phyloP scores from a whole-genome alignment of 2,888 invertebrate species.

The Trachelus troglodyta region DNA sequence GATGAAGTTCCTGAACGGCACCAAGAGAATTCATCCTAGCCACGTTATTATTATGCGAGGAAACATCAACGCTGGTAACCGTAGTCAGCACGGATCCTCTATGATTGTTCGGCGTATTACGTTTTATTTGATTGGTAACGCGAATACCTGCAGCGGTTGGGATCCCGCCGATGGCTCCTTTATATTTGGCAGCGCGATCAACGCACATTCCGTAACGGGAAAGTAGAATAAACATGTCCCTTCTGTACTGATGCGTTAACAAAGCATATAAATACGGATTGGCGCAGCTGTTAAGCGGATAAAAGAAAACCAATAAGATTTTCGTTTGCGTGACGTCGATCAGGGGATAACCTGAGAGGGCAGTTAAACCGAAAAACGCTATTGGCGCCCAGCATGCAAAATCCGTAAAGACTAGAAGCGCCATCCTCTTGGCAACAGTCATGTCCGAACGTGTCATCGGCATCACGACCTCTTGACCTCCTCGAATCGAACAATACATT shows the following conservation, averaged over 20 bases:
- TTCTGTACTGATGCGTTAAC: conserved; percentile 74
- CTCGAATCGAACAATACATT: conserved; percentile 72
- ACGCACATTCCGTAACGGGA: conserved; percentile 67
- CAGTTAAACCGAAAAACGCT: conserved; percentile 75
- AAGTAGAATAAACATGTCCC: conserved; percentile 71
- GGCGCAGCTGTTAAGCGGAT: conserved; percentile 77
- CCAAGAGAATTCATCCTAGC: conserved; percentile 48
- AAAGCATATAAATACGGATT: conserved; percentile 78
- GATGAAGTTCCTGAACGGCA: conserved; percentile 45
- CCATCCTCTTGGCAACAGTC: conserved; percentile 75
- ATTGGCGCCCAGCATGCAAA: conserved; percentile 75
- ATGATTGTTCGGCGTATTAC: conserved; percentile 40
- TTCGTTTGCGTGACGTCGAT: conserved; percentile 70
- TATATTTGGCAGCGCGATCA: conserved; percentile 65
- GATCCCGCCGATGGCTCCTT: conserved; percentile 66
- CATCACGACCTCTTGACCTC: conserved; percentile 46
- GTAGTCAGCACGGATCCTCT: conserved; percentile 63
- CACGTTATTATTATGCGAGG: conserved; percentile 48
- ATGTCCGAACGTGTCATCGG: conserved; percentile 65
- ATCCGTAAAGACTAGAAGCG: conserved; percentile 75
- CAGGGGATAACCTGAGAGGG: conserved; percentile 72
- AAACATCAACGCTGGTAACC: conserved; percentile 63
- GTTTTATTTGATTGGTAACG: conserved; percentile 1
- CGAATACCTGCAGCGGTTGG: conserved; percentile 34
- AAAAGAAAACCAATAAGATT: conserved; percentile 75